phyloP scores from a whole-genome alignment of 2,797 vertebrate species.

The Channallabes apus region DNA sequence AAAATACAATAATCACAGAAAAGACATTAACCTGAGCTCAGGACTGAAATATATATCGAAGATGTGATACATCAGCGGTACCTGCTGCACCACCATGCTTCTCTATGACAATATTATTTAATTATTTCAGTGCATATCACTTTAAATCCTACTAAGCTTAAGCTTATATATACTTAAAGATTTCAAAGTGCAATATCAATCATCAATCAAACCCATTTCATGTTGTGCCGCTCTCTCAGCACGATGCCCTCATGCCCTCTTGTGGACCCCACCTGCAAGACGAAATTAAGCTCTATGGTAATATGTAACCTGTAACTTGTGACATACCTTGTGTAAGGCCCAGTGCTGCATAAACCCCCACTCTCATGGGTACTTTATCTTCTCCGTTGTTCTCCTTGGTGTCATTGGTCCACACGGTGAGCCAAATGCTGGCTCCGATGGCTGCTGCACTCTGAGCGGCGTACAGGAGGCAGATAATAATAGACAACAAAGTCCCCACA shows the following conservation, averaged over 20 bases:
- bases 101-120: no score
- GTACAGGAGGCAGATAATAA: slow-evolving; percentile 85
- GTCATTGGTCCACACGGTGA: slow-evolving; percentile 91
- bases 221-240: not conserved
- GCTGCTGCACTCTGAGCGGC: slow-evolving; percentile 85
- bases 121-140: not conserved
- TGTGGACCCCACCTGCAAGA: not conserved
- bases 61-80: not conserved
- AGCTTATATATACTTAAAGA: not conserved
- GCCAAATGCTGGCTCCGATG: slow-evolving; percentile 91
- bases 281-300: not conserved
- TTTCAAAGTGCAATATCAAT: not conserved
- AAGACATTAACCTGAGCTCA: not conserved
- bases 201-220: not conserved
- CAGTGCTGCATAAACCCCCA: slow-evolving; percentile 89
- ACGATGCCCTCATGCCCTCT: no score
- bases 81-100: not conserved
- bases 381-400: slow-evolving; percentile 65
- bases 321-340: slow-evolving; percentile 88
- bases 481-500: slow-evolving; percentile 73
- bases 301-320: not conserved
- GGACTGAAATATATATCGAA: not conserved
- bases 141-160: not conserved
- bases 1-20: not conserved
- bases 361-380: slow-evolving; percentile 70